Evolutionary conservation across 2,797 vertebrate species (phyloP).

Genomic region (Nannoperca australis): DNA sequence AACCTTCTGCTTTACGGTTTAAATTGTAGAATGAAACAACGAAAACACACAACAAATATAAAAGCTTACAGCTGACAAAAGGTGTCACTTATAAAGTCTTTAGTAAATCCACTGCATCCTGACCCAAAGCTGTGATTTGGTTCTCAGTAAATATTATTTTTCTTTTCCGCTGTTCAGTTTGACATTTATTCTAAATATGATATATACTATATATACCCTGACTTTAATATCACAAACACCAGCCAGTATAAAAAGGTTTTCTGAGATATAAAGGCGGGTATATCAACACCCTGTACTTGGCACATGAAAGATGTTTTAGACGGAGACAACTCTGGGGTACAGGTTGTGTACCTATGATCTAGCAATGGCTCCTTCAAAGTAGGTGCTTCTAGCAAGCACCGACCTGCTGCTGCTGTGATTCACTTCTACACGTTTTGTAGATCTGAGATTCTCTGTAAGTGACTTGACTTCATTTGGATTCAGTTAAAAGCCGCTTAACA

Average conservation of each 20-base stretch:
- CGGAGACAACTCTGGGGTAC: neutral
- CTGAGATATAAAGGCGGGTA: neutral
- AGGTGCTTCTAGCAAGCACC: neutral
- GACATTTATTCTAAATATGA: neutral
- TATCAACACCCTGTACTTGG: neutral
- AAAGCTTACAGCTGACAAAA: conserved; percentile 2
- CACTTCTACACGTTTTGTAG: neutral
- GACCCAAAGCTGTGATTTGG: conserved; percentile 33
- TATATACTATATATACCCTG: neutral
- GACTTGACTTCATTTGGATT: conserved; percentile 19
- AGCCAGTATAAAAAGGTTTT: conserved; percentile 1
- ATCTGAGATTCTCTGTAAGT: neutral
- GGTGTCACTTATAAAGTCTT: conserved; percentile 11
- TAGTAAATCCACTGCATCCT: conserved; percentile 30
- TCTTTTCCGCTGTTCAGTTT: neutral
- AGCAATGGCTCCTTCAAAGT: neutral
- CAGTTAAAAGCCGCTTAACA: conserved; percentile 3
- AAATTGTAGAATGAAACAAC: conserved; percentile 12
- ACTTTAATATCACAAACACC: neutral
- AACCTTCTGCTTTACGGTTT: neutral
- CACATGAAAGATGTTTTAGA: neutral
- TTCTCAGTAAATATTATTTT: conserved; percentile 16
- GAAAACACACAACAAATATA: neutral
- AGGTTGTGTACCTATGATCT: neutral
- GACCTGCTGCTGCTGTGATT: neutral